These are phyloP conservation scores for Brachystomella parvula DNA, from an alignment of 1,140 invertebrate species.

Conservation along the genomic window DNA sequence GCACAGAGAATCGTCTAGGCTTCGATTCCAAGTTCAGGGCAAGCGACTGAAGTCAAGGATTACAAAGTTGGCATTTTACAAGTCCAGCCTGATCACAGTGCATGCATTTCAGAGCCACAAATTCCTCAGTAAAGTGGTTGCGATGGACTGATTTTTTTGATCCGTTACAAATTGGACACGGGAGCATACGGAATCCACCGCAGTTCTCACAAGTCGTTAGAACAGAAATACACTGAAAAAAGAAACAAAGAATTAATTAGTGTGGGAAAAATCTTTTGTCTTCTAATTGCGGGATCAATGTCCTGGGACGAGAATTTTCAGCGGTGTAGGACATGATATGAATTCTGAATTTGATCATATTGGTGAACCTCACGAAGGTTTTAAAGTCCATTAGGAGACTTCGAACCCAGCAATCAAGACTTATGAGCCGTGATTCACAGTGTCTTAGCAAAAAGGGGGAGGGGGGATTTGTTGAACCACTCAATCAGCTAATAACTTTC, in stretches of 20 bases:
- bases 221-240: slow-evolving; percentile 65
- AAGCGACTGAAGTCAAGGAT: slow-evolving; percentile 15
- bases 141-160: slow-evolving; percentile 89
- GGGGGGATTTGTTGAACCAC: no score
- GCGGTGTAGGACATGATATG: background rate
- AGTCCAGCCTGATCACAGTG: slow-evolving; percentile 91
- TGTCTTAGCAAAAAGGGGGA: no score
- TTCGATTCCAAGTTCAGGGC: no score
- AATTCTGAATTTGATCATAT: background rate
- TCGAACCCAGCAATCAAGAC: background rate
- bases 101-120: slow-evolving; percentile 91
- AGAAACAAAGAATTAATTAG: slow-evolving; percentile 8
- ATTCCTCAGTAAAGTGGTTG: slow-evolving; percentile 87
- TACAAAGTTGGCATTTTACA: slow-evolving; percentile 72
- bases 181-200: slow-evolving; percentile 79
- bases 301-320: background rate
- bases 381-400: background rate
- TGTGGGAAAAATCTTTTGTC: background rate
- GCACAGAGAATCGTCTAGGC: no score
- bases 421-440: slow-evolving; percentile 6
- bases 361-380: background rate
- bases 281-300: background rate
- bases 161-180: slow-evolving; percentile 82
- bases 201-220: slow-evolving; percentile 73
- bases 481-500: no score